A percentile compares a stretch with the other conserved stretches of the same genome.
Conservation (phyloP, 2,888 invertebrate species). For the Andrena praecox region DNA sequence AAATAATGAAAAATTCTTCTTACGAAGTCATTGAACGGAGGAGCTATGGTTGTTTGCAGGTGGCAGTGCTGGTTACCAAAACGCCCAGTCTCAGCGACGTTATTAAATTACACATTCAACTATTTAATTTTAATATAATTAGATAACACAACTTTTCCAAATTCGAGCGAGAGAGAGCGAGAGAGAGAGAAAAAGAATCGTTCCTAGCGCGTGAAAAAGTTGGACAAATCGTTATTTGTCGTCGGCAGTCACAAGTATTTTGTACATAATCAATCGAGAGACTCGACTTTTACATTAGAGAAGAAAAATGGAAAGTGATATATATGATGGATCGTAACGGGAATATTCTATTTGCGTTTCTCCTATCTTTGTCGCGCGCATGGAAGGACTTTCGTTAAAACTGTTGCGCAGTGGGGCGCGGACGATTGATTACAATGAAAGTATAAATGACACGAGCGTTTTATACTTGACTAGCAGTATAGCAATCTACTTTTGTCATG, state of each 20-base stretch:
- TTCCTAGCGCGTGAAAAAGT: constrained; percentile 67
- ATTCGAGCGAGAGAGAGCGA: constrained; percentile 12
- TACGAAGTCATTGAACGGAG: constrained; percentile 77
- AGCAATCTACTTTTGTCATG: constrained; percentile 59
- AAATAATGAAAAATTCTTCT: constrained; percentile 53
- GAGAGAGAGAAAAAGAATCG: neutral
- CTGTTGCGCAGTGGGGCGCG: constrained; percentile 31
- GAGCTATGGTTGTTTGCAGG: constrained; percentile 81
- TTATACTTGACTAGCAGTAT: constrained; percentile 71
- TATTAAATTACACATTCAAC: constrained; percentile 75
- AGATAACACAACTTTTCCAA: constrained; percentile 56
- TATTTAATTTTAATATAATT: constrained; percentile 72
- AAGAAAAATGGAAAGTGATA: constrained; percentile 2
- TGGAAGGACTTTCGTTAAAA: constrained; percentile 25
- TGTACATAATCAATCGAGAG: neutral
- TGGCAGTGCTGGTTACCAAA: constrained; percentile 83
- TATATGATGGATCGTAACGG: neutral
- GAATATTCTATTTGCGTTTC: constrained; percentile 19
- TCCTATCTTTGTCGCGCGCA: constrained; percentile 64
- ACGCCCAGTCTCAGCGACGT: constrained; percentile 80
- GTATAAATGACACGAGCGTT: constrained; percentile 67
- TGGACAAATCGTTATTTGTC: constrained; percentile 48
- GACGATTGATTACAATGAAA: constrained; percentile 42
- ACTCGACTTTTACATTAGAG: constrained; percentile 13
- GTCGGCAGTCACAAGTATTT: constrained; percentile 13